Percentiles rank a stretch among this genome's conserved stretches.
Evolutionary conservation across 1,140 invertebrate species (phyloP).

Genomic region (Neoseiulus cucumeris): DNA sequence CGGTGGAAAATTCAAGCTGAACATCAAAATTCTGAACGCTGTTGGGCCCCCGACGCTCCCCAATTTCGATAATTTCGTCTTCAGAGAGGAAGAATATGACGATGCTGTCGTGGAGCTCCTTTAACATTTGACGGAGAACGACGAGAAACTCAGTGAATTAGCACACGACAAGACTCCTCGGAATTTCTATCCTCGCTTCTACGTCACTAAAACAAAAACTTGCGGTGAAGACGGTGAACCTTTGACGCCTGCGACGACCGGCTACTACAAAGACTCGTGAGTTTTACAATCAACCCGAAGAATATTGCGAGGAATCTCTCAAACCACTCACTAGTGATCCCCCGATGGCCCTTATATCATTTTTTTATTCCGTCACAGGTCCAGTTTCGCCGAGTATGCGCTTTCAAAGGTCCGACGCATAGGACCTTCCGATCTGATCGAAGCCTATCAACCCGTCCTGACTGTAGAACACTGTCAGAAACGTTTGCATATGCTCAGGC

Average conservation of each 20-base stretch:
- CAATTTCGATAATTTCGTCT: conserved; percentile 37
- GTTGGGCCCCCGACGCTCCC: not conserved
- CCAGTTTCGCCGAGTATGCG: conserved; percentile 1
- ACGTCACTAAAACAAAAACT: not conserved
- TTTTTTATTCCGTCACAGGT: no score
- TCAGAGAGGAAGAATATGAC: conserved; percentile 52
- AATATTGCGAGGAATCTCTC: no score
- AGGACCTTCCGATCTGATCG: not conserved
- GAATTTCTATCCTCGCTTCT: not conserved
- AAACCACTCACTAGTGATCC: no score
- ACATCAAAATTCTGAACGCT: not conserved
- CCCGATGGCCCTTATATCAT: no score
- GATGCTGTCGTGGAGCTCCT: conserved; percentile 98
- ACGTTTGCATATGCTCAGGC: not conserved
- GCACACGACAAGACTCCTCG: not conserved
- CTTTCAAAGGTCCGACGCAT: not conserved
- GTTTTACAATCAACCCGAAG: not conserved
- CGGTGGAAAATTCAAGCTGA: not conserved
- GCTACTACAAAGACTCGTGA: not conserved
- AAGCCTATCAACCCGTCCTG: not conserved
- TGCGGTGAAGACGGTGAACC: not conserved
- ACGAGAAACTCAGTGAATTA: not conserved
- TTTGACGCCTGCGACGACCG: not conserved
- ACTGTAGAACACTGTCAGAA: not conserved
- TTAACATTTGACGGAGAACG: conserved; percentile 35